phyloP scores from a whole-genome alignment of 2,888 invertebrate species.

The Drosophila tripunctata region DNA sequence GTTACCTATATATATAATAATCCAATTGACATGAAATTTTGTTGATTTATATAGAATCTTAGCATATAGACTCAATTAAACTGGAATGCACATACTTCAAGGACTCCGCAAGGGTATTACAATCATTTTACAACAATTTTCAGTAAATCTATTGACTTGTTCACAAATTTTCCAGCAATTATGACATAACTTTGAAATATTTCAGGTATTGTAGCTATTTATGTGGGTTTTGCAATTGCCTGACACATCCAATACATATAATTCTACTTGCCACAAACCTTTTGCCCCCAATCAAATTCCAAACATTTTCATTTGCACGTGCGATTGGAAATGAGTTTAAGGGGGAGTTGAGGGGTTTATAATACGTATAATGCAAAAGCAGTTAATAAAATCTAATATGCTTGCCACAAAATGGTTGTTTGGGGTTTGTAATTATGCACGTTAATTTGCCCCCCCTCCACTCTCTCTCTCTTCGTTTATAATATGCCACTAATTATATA shows the following conservation, averaged over 20 bases:
- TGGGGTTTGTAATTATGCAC: slow-evolving; percentile 77
- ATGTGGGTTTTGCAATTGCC: neutral
- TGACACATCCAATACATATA: neutral
- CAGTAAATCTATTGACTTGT: no score
- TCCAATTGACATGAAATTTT: no score
- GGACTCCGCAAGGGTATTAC: no score
- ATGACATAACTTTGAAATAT: neutral
- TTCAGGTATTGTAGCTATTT: neutral
- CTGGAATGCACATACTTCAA: no score
- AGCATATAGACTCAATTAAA: no score
- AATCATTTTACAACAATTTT: no score
- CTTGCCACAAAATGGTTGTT: slow-evolving; percentile 77
- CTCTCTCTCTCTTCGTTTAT: no score
- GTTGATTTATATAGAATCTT: no score
- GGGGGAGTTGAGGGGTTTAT: no score
- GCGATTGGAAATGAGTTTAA: slow-evolving; percentile 2
- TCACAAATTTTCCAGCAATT: neutral
- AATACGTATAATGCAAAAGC: slow-evolving; percentile 49
- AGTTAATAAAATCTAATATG: slow-evolving; percentile 78
- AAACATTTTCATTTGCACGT: slow-evolving; percentile 26
- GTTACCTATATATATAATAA: no score
- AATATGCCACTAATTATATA: slow-evolving; percentile 68
- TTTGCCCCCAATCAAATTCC: slow-evolving; percentile 11
- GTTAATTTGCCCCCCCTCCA: slow-evolving; percentile 56
- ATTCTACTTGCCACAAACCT: neutral